Evolutionary conservation across 2,888 invertebrate genomes (phyloP).

Genomic region (Fragum sueziense): DNA sequence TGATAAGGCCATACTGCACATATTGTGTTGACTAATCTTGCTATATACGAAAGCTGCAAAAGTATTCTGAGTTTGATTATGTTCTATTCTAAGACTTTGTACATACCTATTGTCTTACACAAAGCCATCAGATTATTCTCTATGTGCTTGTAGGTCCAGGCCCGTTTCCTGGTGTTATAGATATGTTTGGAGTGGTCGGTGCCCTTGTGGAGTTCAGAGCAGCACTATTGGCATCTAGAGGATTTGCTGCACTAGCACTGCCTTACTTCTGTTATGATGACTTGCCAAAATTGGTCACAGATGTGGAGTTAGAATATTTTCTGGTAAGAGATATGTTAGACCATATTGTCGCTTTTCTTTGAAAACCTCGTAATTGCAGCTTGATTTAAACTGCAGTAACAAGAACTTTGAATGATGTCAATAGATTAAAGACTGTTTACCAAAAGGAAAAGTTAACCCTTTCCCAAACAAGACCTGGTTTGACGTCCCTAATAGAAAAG

Average conservation of each 20-base stretch:
- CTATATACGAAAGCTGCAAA: too few relatives aligned
- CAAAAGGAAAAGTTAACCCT: background rate
- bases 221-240: constrained; percentile 74
- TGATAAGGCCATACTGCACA: too few relatives aligned
- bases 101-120: too few relatives aligned
- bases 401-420: background rate
- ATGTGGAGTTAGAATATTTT: constrained; percentile 64
- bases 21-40: too few relatives aligned
- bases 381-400: too few relatives aligned
- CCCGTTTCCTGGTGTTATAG: constrained; percentile 75
- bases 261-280: constrained; percentile 73
- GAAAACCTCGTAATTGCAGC: background rate
- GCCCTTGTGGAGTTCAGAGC: constrained; percentile 73
- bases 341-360: background rate
- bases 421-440: background rate
- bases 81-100: too few relatives aligned
- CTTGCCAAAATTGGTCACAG: constrained; percentile 44
- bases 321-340: constrained; percentile 45
- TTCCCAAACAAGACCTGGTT: too few relatives aligned
- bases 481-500: too few relatives aligned
- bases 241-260: constrained; percentile 71
- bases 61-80: too few relatives aligned
- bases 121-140: too few relatives aligned
- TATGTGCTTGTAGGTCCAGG: constrained; percentile 67
- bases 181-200: constrained; percentile 76